Percentiles rank a stretch among this genome's conserved stretches.
phyloP scores from a whole-genome alignment of 1,140 invertebrate species.

The Agrypnia vestita region DNA sequence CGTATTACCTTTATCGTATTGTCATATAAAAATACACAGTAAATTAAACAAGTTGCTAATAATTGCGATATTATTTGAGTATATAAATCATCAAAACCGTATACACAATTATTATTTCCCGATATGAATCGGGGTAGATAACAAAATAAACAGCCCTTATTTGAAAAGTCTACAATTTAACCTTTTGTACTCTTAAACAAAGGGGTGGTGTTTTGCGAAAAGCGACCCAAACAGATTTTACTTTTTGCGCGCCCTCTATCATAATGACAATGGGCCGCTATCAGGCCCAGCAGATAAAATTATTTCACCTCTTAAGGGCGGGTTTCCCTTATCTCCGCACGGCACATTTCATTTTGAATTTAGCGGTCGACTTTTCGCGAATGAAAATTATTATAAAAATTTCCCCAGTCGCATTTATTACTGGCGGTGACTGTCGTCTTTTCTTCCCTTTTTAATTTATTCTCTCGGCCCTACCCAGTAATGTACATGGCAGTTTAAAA shows the following conservation, averaged over 20 bases:
- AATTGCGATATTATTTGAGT: too few relatives aligned
- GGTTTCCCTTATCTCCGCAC: slow-evolving; percentile 30
- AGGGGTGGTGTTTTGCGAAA: slow-evolving; percentile 6
- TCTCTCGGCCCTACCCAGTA: too few relatives aligned
- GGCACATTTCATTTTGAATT: slow-evolving; percentile 39
- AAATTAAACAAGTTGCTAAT: too few relatives aligned
- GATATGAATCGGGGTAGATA: not conserved
- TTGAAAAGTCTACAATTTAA: slow-evolving; percentile 18
- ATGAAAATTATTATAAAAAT: not conserved
- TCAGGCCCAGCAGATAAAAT: slow-evolving; percentile 19
- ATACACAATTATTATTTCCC: slow-evolving; percentile 13
- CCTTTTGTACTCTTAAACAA: not conserved
- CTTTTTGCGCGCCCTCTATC: slow-evolving; percentile 5
- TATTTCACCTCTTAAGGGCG: slow-evolving; percentile 25
- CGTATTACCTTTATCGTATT: too few relatives aligned
- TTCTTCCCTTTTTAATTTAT: too few relatives aligned
- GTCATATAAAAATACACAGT: too few relatives aligned
- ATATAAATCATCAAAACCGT: slow-evolving; percentile 22
- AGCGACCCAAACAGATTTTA: not conserved
- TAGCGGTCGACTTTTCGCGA: not conserved
- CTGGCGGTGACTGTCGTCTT: too few relatives aligned
- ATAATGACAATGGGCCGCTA: not conserved
- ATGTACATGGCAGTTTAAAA: too few relatives aligned
- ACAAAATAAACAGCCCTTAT: slow-evolving; percentile 36
- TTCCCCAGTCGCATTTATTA: too few relatives aligned